phyloP scores from a whole-genome alignment of 64 coral and sea anemone species.

The Montipora sp. region DNA sequence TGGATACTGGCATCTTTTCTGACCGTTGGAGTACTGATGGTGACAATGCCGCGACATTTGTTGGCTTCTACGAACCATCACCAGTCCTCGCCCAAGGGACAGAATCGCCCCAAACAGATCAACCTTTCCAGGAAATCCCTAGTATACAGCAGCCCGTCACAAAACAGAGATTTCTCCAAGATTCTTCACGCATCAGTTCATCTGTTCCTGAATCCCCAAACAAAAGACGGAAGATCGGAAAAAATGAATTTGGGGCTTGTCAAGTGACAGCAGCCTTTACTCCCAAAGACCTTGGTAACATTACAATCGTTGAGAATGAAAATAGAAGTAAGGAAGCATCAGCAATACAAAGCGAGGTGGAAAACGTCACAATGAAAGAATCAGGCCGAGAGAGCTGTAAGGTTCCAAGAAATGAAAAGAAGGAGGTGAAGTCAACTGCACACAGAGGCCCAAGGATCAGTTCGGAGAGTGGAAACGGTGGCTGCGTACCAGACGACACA shows the following conservation, averaged over 20 bases:
- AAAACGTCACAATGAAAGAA: too few species aligned
- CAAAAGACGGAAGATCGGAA: conserved; percentile 1
- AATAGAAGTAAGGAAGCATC: not conserved
- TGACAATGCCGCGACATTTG: not conserved
- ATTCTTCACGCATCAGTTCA: not conserved
- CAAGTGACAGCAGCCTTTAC: too few species aligned
- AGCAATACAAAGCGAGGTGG: not conserved
- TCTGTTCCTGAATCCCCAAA: not conserved
- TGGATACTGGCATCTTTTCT: too few species aligned
- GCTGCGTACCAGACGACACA: too few species aligned
- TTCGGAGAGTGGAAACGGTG: too few species aligned
- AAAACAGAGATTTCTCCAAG: too few species aligned
- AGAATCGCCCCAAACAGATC: not conserved
- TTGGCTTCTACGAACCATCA: not conserved
- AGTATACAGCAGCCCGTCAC: too few species aligned
- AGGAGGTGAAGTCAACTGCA: too few species aligned
- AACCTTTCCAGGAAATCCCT: not conserved
- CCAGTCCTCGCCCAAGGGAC: not conserved
- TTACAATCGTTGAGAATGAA: not conserved
- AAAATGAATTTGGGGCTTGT: not conserved
- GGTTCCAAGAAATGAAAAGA: too few species aligned
- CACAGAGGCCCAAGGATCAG: too few species aligned
- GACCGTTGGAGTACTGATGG: too few species aligned
- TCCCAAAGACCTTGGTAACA: not conserved
- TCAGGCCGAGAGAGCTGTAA: too few species aligned